These are phyloP conservation scores for Imbricaverruca yamaguchii DNA, from an alignment of 2,888 invertebrate genomes.

Conservation along the genomic window DNA sequence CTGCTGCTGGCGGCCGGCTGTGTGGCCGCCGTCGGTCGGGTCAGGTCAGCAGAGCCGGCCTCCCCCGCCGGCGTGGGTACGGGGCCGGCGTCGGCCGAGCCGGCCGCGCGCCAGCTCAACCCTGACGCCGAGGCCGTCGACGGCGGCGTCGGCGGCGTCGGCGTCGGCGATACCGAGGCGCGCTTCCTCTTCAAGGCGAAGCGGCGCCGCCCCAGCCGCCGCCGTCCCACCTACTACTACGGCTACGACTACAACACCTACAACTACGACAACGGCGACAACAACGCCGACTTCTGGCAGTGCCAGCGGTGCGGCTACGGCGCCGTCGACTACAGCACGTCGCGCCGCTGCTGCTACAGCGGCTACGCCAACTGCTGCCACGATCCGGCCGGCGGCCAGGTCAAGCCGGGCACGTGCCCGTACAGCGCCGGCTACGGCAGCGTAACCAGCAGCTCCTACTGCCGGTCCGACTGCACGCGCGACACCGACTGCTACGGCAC, in stretches of 20 bases:
- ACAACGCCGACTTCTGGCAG: not conserved
- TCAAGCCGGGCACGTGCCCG: not conserved
- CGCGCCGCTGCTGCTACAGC: not conserved
- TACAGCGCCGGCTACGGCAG: not conserved
- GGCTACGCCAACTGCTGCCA: slow-evolving; percentile 1
- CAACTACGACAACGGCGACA: not conserved
- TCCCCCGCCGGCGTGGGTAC: too few species aligned
- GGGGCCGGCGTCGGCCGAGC: not conserved
- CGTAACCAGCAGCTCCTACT: not conserved
- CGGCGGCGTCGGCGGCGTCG: not conserved
- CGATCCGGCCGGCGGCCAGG: not conserved
- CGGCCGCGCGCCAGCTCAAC: not conserved
- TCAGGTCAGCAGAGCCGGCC: too few species aligned
- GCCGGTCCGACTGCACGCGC: not conserved
- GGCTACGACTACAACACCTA: not conserved
- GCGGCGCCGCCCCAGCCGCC: not conserved
- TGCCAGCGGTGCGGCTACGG: not conserved
- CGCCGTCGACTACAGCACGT: slow-evolving; percentile 3
- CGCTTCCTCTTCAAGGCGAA: slow-evolving; percentile 9
- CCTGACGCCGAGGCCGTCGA: not conserved
- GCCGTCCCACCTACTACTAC: not conserved
- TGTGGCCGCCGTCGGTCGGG: not conserved
- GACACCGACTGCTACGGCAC: slow-evolving; percentile 11
- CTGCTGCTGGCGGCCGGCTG: not conserved
- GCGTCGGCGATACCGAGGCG: not conserved